Evolutionary conservation across 1,140 invertebrate species (phyloP).

Genomic region (Trachymyrmex septentrionalis): DNA sequence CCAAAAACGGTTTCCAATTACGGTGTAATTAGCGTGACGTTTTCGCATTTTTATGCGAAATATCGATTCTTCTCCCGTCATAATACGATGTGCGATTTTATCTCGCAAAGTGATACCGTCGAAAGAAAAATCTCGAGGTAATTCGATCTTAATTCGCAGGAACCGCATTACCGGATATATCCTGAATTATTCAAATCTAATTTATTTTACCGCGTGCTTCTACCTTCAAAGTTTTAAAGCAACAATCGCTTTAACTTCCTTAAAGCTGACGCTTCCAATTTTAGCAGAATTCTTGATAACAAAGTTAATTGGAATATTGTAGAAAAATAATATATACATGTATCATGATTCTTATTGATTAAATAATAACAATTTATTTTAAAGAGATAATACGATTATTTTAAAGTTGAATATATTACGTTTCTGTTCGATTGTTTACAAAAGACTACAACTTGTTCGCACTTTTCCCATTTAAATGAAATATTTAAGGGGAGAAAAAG

Average conservation of each 20-base stretch:
- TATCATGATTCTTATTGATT: background rate
- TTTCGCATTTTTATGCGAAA: constrained; percentile 62
- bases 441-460: background rate
- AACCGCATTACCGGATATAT: constrained; percentile 48
- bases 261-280: constrained; percentile 50
- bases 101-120: background rate
- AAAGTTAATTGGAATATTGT: constrained; percentile 18
- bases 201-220: constrained; percentile 48
- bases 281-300: background rate
- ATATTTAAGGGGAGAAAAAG: background rate
- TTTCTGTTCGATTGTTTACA: background rate
- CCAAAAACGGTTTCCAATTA: constrained; percentile 1
- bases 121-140: constrained; percentile 50
- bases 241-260: constrained; percentile 46
- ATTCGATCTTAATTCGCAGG: constrained; percentile 58
- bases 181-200: constrained; percentile 63
- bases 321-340: background rate
- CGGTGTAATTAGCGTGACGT: background rate
- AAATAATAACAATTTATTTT: constrained; percentile 10
- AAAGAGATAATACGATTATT: background rate
- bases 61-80: constrained; percentile 4
- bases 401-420: background rate
- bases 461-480: constrained; percentile 13
- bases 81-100: constrained; percentile 29
- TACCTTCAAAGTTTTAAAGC: constrained; percentile 54